Percentiles rank a stretch among this genome's conserved stretches.
Conservation (phyloP, 2,888 invertebrate genomes). For the Drosophila paucipuncta region DNA sequence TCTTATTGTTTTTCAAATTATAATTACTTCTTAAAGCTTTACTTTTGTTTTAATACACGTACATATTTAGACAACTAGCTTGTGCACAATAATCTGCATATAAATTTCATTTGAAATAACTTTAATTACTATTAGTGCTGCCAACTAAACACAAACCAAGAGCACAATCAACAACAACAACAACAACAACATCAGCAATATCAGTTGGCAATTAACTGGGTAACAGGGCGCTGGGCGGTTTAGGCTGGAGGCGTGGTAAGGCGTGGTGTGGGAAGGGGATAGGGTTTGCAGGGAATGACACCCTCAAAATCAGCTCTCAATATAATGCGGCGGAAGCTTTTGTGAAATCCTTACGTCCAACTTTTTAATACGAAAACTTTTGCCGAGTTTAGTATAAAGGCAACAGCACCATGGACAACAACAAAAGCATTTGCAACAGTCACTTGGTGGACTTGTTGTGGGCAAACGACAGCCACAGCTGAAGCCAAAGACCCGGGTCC, state of each 20-base stretch:
- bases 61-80: slow-evolving; percentile 1
- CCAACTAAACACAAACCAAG: slow-evolving; percentile 29
- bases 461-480: slow-evolving; percentile 61
- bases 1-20: not conserved
- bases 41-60: not conserved
- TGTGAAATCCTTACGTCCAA: slow-evolving; percentile 80
- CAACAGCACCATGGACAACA: slow-evolving; percentile 50
- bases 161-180: slow-evolving; percentile 10
- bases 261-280: not conserved
- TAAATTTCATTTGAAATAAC: slow-evolving; percentile 62
- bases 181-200: slow-evolving; percentile 53
- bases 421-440: slow-evolving; percentile 78
- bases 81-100: slow-evolving; percentile 42
- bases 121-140: slow-evolving; percentile 72
- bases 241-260: not conserved
- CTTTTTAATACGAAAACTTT: slow-evolving; percentile 81
- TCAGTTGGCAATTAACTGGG: slow-evolving; percentile 76
- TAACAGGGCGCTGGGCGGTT: slow-evolving; percentile 29
- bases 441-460: slow-evolving; percentile 80
- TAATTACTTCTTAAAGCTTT: not conserved
- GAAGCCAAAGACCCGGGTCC: slow-evolving; percentile 3
- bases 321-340: slow-evolving; percentile 80
- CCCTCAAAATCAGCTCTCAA: slow-evolving; percentile 78
- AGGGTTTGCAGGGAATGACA: slow-evolving; percentile 24
- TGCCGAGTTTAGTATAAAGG: slow-evolving; percentile 70